Evolutionary conservation across 1,140 invertebrate genomes (phyloP).

Genomic region (Drosophila tsacasi): DNA sequence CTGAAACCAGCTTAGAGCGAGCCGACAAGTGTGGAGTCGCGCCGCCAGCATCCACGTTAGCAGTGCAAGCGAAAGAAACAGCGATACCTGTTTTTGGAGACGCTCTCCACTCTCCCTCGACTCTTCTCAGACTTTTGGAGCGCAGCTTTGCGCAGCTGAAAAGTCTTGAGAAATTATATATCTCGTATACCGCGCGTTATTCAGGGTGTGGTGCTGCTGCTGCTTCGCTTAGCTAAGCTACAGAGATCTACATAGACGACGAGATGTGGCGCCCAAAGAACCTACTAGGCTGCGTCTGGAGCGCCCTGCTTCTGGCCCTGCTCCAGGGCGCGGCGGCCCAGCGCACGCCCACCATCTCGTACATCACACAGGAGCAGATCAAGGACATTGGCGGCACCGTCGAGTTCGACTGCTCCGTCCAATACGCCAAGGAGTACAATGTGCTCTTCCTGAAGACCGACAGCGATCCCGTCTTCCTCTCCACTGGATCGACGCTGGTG

Average conservation of each 20-base stretch:
- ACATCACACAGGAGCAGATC: conserved; percentile 96
- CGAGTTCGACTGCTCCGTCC: conserved; percentile 94
- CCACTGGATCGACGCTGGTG: conserved; percentile 92
- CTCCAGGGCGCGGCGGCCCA: conserved; percentile 86
- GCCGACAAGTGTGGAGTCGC: conserved; percentile 58
- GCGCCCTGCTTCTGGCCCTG: conserved; percentile 43
- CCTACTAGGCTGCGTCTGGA: conserved; percentile 28
- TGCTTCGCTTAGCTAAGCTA: conserved; percentile 11
- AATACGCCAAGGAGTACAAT: conserved; percentile 94
- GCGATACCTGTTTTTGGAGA: conserved; percentile 56
- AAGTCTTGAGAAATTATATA: conserved; percentile 31
- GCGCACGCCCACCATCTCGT: conserved; percentile 95
- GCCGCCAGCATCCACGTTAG: conserved; percentile 63
- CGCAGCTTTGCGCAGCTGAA: conserved; percentile 47
- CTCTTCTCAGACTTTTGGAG: conserved; percentile 34
- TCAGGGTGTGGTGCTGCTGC: conserved; percentile 74
- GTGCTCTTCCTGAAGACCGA: conserved; percentile 92
- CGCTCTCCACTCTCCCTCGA: conserved; percentile 31
- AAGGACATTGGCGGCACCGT: conserved; percentile 95
- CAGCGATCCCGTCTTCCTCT: conserved; percentile 87
- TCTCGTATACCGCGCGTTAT: conserved; percentile 43
- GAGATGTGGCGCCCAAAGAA: conserved; percentile 56
- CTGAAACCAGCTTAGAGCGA: conserved; percentile 77
- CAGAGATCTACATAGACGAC: conserved; percentile 22
- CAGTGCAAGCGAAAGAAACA: conserved; percentile 65